Conservation (phyloP, 2,113 vertebrate genomes). For the Sphyrna mokarran region DNA sequence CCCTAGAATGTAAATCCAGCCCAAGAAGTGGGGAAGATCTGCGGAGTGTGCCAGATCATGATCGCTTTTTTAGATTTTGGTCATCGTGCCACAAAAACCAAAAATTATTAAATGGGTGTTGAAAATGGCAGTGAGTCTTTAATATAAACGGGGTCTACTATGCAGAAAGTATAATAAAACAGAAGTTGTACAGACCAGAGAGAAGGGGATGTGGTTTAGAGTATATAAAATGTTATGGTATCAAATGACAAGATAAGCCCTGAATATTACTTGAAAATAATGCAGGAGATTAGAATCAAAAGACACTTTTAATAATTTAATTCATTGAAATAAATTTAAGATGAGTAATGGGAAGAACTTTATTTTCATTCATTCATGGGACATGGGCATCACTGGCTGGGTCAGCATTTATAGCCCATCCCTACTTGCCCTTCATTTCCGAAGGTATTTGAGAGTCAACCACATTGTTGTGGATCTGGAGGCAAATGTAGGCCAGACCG, state of each 20-base stretch:
- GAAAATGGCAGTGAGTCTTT: neutral
- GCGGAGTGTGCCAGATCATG: too few relatives aligned
- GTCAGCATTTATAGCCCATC: too few relatives aligned
- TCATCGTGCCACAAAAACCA: neutral
- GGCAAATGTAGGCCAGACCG: too few relatives aligned
- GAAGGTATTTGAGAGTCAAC: too few relatives aligned
- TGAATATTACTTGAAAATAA: constrained; percentile 4
- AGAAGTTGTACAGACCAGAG: neutral
- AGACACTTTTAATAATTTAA: neutral
- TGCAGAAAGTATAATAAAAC: neutral
- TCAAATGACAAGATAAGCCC: neutral
- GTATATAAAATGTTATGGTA: neutral
- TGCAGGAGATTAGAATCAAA: neutral
- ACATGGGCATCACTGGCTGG: too few relatives aligned
- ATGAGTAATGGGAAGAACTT: neutral
- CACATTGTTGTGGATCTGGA: too few relatives aligned
- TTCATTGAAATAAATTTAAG: neutral
- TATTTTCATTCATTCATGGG: too few relatives aligned
- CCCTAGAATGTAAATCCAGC: too few relatives aligned
- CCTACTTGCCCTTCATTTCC: too few relatives aligned
- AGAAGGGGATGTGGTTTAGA: neutral
- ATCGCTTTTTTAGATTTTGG: neutral
- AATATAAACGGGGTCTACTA: neutral
- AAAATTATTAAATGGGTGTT: neutral
- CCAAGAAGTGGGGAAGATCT: too few relatives aligned